A percentile compares a stretch with the other conserved stretches of the same genome.
These are phyloP conservation scores for Calidris pugnax DNA, from an alignment of 2,113 vertebrate species.

Conservation along the genomic window DNA sequence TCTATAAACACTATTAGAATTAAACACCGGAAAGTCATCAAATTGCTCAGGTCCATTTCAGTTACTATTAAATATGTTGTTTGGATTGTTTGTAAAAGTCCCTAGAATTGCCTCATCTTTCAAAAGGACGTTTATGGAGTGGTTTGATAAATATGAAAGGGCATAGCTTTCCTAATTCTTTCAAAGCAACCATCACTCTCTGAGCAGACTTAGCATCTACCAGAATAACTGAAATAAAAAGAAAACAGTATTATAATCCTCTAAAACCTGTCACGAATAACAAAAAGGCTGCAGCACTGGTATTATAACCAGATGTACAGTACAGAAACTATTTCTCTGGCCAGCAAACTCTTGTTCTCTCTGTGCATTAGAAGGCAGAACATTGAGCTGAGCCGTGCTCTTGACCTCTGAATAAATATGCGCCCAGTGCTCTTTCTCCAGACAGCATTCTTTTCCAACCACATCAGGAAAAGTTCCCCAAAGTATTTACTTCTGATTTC, in stretches of 20 bases:
- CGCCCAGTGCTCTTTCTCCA: background rate
- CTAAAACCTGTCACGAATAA: background rate
- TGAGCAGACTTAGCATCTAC: background rate
- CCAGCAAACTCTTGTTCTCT: background rate
- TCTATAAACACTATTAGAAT: background rate
- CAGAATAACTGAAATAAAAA: background rate
- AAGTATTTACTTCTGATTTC: conserved; percentile 57
- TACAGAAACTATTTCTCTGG: background rate
- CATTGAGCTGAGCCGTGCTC: background rate
- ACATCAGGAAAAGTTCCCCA: conserved; percentile 53
- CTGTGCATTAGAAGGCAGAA: background rate
- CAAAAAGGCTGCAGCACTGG: background rate
- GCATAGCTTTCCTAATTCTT: background rate
- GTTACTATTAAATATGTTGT: background rate
- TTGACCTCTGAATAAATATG: conserved; percentile 33
- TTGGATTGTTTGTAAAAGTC: background rate
- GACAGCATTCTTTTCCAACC: background rate
- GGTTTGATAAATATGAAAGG: background rate
- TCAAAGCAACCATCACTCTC: background rate
- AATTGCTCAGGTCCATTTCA: background rate
- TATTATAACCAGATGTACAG: background rate
- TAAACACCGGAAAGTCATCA: background rate
- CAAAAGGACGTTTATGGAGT: background rate
- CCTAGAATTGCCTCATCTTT: conserved; percentile 20
- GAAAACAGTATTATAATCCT: background rate